Conservation (phyloP, 2,113 vertebrate genomes). For the Cyanistes caeruleus region DNA sequence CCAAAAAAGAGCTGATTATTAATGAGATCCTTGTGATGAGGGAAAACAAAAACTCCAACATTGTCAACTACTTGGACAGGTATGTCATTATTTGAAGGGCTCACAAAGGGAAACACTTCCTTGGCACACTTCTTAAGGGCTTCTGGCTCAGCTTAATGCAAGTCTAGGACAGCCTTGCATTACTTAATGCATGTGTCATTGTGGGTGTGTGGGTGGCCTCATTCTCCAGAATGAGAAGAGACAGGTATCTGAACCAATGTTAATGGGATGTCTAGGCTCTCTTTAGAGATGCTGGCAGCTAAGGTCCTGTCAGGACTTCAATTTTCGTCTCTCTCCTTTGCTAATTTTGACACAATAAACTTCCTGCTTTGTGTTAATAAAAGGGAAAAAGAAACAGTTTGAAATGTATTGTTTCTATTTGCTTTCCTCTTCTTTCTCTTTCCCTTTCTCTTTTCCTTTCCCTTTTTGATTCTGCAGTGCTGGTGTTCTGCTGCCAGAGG, state of each 20-base stretch:
- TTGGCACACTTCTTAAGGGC: neutral
- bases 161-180: neutral
- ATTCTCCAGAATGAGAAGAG: neutral
- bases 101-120: neutral
- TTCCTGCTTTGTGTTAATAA: neutral
- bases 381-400: neutral
- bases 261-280: neutral
- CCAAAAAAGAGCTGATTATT: slow-evolving; percentile 96
- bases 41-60: slow-evolving; percentile 99
- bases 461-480: neutral
- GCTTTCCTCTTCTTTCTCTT: neutral
- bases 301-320: neutral
- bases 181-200: neutral
- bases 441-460: neutral
- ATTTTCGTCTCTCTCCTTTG: neutral
- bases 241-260: neutral
- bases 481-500: neutral
- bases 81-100: slow-evolving; percentile 45
- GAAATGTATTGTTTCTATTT: neutral
- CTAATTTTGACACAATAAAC: neutral
- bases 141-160: neutral
- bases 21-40: slow-evolving; percentile 99
- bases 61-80: slow-evolving; percentile 98
- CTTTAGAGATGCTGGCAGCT: neutral
- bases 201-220: neutral